Evolutionary conservation across 2,797 vertebrate genomes (phyloP).

Genomic region (Atherinosoma microstoma): DNA sequence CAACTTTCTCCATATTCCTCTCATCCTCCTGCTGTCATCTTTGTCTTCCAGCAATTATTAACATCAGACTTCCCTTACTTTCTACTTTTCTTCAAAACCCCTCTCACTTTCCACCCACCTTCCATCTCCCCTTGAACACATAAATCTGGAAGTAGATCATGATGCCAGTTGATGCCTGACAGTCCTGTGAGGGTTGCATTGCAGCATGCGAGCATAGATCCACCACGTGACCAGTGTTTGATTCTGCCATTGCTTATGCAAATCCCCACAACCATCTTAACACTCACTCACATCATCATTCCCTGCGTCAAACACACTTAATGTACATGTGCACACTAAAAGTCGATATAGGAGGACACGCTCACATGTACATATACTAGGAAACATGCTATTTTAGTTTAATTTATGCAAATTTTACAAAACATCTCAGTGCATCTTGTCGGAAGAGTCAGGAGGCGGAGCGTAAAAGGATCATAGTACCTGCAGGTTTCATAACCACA

Average conservation of each 20-base stretch:
- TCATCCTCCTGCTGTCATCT: constrained; percentile 54
- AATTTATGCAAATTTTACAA: constrained; percentile 22
- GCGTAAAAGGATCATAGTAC: constrained; percentile 28
- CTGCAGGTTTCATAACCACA: constrained; percentile 31
- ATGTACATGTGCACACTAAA: background rate
- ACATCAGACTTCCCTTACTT: constrained; percentile 35
- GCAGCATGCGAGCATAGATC: constrained; percentile 14
- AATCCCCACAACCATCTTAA: constrained; percentile 21
- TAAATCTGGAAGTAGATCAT: constrained; percentile 41
- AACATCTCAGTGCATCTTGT: constrained; percentile 27
- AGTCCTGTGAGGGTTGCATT: constrained; percentile 45
- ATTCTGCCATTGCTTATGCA: constrained; percentile 23
- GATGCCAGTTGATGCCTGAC: constrained; percentile 24
- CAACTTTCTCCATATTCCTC: constrained; percentile 21
- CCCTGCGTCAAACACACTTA: background rate
- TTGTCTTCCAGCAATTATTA: constrained; percentile 49
- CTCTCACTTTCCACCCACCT: constrained; percentile 38
- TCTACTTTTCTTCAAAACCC: constrained; percentile 23
- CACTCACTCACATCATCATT: background rate
- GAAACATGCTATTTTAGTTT: constrained; percentile 20
- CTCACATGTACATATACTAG: background rate
- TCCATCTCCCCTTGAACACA: constrained; percentile 21
- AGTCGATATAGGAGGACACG: constrained; percentile 5
- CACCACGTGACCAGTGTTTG: constrained; percentile 25
- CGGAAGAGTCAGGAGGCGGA: constrained; percentile 10